phyloP scores from a whole-genome alignment of 1,140 invertebrate species.

The Agrypnia vestita region DNA sequence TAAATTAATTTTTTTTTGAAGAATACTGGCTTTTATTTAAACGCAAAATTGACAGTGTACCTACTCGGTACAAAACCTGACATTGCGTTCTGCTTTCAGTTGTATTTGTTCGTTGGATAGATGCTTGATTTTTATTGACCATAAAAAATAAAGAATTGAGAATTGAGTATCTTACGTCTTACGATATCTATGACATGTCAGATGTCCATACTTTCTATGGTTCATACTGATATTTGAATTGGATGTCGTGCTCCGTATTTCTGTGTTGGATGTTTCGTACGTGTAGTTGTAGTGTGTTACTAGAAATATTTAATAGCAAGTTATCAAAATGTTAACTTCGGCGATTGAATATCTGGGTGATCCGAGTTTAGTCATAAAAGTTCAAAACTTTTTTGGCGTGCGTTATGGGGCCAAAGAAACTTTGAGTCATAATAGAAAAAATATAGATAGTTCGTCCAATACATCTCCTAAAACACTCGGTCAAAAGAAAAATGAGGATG shows the following conservation, averaged over 20 bases:
- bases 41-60: too few relatives aligned
- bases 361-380: conserved; percentile 79
- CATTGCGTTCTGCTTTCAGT: too few relatives aligned
- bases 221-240: neutral
- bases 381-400: conserved; percentile 83
- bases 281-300: too few relatives aligned
- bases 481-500: neutral
- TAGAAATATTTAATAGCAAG: neutral
- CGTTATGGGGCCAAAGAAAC: conserved; percentile 53
- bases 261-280: too few relatives aligned
- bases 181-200: conserved; percentile 12
- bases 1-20: too few relatives aligned
- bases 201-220: neutral
- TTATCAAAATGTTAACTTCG: conserved; percentile 65
- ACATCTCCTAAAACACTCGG: neutral
- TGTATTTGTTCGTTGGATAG: too few relatives aligned
- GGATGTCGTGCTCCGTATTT: too few relatives aligned
- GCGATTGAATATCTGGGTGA: conserved; percentile 78
- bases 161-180: neutral
- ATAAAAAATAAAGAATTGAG: too few relatives aligned
- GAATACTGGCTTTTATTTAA: too few relatives aligned
- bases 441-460: conserved; percentile 5
- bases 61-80: too few relatives aligned
- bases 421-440: conserved; percentile 48
- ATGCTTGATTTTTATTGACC: too few relatives aligned